Conservation (phyloP, 2,113 vertebrate genomes). For the Gavia stellata region DNA sequence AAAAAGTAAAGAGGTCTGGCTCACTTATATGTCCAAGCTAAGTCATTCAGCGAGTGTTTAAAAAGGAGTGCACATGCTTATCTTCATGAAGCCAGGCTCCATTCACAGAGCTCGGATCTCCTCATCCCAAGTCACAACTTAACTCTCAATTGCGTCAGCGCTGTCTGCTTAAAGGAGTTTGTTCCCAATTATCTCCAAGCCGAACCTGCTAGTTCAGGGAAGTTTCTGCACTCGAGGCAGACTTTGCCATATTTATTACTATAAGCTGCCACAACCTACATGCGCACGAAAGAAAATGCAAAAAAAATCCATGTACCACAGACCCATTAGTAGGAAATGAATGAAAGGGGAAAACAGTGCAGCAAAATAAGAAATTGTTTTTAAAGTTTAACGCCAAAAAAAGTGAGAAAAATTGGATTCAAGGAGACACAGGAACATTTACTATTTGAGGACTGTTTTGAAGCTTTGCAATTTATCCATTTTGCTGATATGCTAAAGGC, state of each 20-base stretch:
- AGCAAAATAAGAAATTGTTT: neutral
- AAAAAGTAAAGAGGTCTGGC: neutral
- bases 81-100: neutral
- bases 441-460: neutral
- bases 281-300: neutral
- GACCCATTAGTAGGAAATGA: neutral
- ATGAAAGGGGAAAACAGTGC: neutral
- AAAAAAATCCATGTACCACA: neutral
- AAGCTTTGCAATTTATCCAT: neutral
- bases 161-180: neutral
- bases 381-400: neutral
- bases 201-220: neutral
- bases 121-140: neutral
- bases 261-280: neutral
- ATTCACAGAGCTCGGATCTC: rapidly evolving
- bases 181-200: neutral
- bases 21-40: neutral
- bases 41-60: neutral
- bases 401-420: neutral
- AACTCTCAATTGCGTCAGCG: neutral
- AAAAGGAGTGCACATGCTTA: neutral
- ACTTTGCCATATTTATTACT: neutral
- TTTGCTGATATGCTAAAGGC: neutral
- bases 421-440: neutral
- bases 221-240: neutral